Base-by-base conservation (phyloP, 2,797 vertebrate genomes). In the Tamandua tetradactyla region DNA sequence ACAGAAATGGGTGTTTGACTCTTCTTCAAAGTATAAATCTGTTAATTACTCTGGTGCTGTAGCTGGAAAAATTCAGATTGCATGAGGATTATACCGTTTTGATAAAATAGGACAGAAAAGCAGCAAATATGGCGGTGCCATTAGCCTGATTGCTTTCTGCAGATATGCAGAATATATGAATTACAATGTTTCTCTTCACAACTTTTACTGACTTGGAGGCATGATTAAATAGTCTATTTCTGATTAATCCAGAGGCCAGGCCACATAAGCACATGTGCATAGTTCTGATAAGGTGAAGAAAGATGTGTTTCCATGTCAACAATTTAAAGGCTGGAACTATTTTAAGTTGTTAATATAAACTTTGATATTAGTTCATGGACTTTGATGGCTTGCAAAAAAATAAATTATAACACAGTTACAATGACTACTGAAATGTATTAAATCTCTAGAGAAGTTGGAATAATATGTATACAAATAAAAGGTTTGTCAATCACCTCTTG, bases 231-330 rank as follows among this genome's bases (percentile, higher is more conserved):
- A 84, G 14, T 23, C 6, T 84, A 76, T 93, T 98, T 97, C 72
- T 96, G 92, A 95, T 97, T 98, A 98, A 97, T 97, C 95, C 96
- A 96, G 85, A 75, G 86, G 18, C 93, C 18, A 49, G 68, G 96
- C 55, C 52, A 93, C 79, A 96, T 47, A 12, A 82, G 79, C 69
- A 96, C 94, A 97, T 95, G 80, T 98, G 97, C 76, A 30, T 87
- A 95, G 92, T 87, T 95, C 96, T 97, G 98, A 98, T 98, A 98
- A 98, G 94, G 92, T 96, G 66, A 94, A 97, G 96, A 98, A 97
- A 91, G 95, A 87, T 97, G n/a, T 97, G 97, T 97, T 97, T 94
- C 88, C 75, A 97, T 87, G 96, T 98, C 97, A 98, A 98, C 83
- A 97, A 95, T 95, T 96, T 97, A 96, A 32, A 62, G 92, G 78